Evolutionary conservation across 2,113 vertebrate genomes (phyloP).

Genomic region (Dicrurus megarhynchus): DNA sequence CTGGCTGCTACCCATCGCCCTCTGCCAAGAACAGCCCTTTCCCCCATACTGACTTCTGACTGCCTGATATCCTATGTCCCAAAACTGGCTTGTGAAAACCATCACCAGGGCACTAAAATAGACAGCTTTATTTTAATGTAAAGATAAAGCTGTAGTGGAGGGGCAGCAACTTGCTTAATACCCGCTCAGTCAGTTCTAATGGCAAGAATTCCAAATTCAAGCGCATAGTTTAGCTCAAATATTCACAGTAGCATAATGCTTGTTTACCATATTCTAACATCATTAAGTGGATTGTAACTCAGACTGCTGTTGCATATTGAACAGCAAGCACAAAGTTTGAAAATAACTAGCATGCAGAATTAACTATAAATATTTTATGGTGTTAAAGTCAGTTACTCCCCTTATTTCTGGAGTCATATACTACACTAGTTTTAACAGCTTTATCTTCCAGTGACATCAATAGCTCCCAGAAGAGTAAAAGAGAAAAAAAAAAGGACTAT

Average conservation of each 20-base stretch:
- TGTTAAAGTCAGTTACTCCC: neutral
- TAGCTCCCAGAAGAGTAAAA: neutral
- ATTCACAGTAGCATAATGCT: neutral
- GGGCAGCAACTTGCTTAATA: neutral
- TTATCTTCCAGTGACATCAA: neutral
- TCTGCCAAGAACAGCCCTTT: fast-evolving
- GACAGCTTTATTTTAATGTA: neutral
- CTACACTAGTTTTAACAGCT: neutral
- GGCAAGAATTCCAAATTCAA: neutral
- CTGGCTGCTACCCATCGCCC: fast-evolving
- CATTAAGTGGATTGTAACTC: neutral
- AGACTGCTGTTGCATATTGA: neutral
- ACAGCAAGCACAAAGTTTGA: neutral
- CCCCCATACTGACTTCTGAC: neutral
- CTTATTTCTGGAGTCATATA: neutral
- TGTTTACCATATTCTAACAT: neutral
- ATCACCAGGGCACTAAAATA: neutral
- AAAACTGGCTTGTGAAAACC: neutral
- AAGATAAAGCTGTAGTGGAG: neutral
- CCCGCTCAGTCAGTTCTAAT: neutral
- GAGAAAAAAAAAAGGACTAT: neutral
- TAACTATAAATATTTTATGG: neutral
- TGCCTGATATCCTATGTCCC: neutral
- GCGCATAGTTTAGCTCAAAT: neutral
- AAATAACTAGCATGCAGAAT: neutral